Conservation (phyloP, 2,888 invertebrate genomes). For the Smittia aterrima region DNA sequence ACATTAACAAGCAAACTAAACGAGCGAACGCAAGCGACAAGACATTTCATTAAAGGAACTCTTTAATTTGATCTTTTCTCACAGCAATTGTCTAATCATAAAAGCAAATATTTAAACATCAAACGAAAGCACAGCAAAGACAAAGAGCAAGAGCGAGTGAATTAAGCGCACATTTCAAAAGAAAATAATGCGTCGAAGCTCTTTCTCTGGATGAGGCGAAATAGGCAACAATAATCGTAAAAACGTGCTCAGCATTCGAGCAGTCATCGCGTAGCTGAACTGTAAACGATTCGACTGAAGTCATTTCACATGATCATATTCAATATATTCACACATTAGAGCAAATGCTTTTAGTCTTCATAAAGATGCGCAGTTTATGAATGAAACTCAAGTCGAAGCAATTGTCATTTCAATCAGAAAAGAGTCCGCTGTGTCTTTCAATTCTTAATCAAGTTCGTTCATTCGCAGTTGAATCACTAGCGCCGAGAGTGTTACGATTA, state of each 20-base stretch:
- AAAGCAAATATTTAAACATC: slow-evolving; percentile 31
- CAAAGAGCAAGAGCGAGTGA: slow-evolving; percentile 29
- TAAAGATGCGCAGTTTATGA: not conserved
- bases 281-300: slow-evolving; percentile 6
- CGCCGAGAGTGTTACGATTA: slow-evolving; percentile 20
- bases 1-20: not conserved
- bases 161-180: slow-evolving; percentile 36
- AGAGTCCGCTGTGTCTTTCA: not conserved
- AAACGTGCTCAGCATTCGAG: slow-evolving; percentile 38
- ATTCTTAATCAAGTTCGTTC: too few relatives aligned
- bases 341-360: not conserved
- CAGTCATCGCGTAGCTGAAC: not conserved
- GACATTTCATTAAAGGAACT: not conserved
- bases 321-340: slow-evolving; percentile 8
- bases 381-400: not conserved
- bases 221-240: slow-evolving; percentile 38
- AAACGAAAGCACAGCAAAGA: slow-evolving; percentile 30
- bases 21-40: not conserved
- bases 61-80: slow-evolving; percentile 35
- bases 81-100: slow-evolving; percentile 41
- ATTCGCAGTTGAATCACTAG: too few relatives aligned
- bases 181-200: slow-evolving; percentile 16
- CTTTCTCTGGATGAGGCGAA: not conserved
- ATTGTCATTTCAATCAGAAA: slow-evolving; percentile 11
- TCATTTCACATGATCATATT: slow-evolving; percentile 16